Evolutionary conservation across 2,113 vertebrate genomes (phyloP).

Genomic region (Aldabrachelys gigantea): DNA sequence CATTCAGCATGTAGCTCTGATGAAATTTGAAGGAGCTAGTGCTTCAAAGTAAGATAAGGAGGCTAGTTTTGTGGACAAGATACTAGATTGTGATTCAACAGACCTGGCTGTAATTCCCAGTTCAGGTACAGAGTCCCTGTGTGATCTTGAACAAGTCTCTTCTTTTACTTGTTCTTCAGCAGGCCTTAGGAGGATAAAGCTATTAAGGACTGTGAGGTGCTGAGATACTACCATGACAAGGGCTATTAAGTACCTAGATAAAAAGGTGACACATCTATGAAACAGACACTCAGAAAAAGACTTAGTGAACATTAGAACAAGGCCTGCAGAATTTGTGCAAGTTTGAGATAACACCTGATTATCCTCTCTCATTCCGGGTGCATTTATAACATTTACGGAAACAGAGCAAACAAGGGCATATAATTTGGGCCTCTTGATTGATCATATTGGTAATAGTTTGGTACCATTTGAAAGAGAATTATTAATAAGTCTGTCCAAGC

Average conservation of each 20-base stretch:
- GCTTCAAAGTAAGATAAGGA: too few relatives aligned
- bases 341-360: neutral
- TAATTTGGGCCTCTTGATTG: neutral
- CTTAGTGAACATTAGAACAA: neutral
- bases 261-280: neutral
- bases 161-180: too few relatives aligned
- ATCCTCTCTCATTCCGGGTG: neutral
- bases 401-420: neutral
- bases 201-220: neutral
- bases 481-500: neutral
- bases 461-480: neutral
- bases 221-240: neutral
- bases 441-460: neutral
- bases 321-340: neutral
- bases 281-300: neutral
- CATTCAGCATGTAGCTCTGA: too few relatives aligned
- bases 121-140: too few relatives aligned
- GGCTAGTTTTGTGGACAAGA: too few relatives aligned
- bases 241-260: neutral
- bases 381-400: too few relatives aligned
- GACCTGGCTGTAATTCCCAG: too few relatives aligned
- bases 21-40: too few relatives aligned
- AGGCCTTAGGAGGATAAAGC: too few relatives aligned
- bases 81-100: too few relatives aligned
- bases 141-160: too few relatives aligned